A percentile compares a stretch with the other conserved stretches of the same genome.
Evolutionary conservation across 2,113 vertebrate genomes (phyloP).

Genomic region (Galbula dea): DNA sequence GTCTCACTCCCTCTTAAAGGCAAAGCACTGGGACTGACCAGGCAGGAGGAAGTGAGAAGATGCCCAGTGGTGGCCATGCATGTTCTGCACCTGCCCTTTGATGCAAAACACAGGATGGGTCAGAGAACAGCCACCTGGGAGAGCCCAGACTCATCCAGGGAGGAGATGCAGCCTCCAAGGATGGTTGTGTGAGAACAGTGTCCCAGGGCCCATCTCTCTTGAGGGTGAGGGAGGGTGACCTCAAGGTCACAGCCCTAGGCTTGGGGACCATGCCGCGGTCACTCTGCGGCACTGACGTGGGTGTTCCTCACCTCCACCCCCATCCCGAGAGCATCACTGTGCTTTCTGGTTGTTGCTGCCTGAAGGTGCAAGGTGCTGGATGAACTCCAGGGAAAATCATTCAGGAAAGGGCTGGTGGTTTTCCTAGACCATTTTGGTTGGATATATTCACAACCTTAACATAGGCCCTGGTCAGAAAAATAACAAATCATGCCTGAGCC

Average conservation of each 20-base stretch:
- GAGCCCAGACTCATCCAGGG: background rate
- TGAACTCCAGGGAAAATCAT: background rate
- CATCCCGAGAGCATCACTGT: background rate
- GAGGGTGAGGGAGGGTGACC: background rate
- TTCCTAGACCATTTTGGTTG: background rate
- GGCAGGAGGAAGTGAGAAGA: background rate
- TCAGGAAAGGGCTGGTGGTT: background rate
- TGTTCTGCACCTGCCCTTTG: background rate
- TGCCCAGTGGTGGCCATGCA: fast-evolving
- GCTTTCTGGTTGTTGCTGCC: background rate
- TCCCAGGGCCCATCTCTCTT: background rate
- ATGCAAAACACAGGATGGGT: background rate
- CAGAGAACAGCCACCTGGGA: background rate
- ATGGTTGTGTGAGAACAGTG: background rate
- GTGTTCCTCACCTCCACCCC: background rate
- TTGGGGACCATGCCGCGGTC: fast-evolving
- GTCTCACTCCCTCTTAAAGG: background rate
- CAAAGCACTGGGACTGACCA: background rate
- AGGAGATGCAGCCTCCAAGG: background rate
- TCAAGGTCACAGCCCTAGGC: background rate
- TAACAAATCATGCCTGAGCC: background rate
- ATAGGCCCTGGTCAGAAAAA: background rate
- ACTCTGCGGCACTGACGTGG: background rate
- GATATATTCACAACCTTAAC: background rate
- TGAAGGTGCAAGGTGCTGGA: fast-evolving